Base-by-base conservation (phyloP, 2,888 invertebrate genomes). In the Alitta virens region DNA sequence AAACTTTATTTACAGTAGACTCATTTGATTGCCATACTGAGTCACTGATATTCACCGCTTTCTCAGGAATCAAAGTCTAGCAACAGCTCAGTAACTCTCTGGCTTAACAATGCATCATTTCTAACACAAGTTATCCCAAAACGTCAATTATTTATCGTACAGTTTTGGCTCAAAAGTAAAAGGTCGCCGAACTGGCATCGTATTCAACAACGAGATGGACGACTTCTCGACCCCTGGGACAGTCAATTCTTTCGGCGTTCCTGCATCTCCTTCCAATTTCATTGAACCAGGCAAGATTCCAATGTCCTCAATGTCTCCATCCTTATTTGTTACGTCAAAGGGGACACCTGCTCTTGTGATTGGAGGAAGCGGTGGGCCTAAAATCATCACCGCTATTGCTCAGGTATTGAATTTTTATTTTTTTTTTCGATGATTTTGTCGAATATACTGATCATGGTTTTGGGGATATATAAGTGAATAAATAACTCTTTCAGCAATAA, bases 191-290 rank as follows among this genome's bases (percentile, higher is more conserved):
- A 78, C 80, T 16, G 97, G 96, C 0, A 90, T 98, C 25, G 84
- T 97, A 18, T 89, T 93, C 81, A 94, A 94, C 81, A 89, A 92
- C 74, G 89, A 91, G 75, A 94, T 94, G 92, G 91, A 93, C 73
- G 93, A 94, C 79, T 97, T 96, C 82, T 88, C 91, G 0, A 85
- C 89, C 2, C 90, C 91, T 73, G 62, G 77, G 26, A 75, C 75
- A 58, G 74, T 75, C 16, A 79, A 79, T 59, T 63, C 62, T 33
- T 84, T 78, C 65, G 82, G 81, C 9, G 73, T 82, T 51, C 74
- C 76, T 21, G 90, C 94, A 0, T 91, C 92, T 0, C 88, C 89
- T 0, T 88, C 90, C 0, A 97, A 97, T 83, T 90, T 88, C 78
- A 89, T 95, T 53, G 84, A 82, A 33, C 91, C 94, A 0, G 88